Percentiles rank a stretch among this genome's conserved stretches.
Conservation (phyloP, 2,113 vertebrate genomes). For the Acanthisitta chloris region DNA sequence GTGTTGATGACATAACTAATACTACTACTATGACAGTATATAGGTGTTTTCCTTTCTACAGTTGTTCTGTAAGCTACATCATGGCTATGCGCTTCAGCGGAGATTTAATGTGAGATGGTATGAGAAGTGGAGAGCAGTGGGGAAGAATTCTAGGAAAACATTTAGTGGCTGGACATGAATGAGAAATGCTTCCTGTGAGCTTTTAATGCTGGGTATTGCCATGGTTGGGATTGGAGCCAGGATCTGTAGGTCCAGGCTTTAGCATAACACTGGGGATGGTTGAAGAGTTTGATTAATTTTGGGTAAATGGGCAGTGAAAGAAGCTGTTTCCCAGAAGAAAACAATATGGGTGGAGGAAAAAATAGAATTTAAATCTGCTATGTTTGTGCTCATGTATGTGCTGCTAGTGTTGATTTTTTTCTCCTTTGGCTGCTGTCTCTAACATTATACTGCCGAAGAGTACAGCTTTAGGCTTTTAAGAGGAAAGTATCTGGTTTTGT, state of each 20-base stretch:
- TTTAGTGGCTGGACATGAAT: neutral
- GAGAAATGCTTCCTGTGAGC: neutral
- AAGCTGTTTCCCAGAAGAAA: neutral
- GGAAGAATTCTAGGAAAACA: neutral
- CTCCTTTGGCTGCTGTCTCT: neutral
- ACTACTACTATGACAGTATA: neutral
- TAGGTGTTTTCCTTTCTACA: neutral
- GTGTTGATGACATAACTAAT: neutral
- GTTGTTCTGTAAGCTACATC: neutral
- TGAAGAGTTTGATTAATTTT: neutral
- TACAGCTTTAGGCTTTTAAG: neutral
- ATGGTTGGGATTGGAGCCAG: neutral
- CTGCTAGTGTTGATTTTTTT: neutral
- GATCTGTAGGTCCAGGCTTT: neutral
- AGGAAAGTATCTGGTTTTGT: neutral
- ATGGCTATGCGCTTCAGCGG: neutral
- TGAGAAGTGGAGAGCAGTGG: neutral
- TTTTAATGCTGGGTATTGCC: neutral
- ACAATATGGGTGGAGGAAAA: neutral
- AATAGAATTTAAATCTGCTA: neutral
- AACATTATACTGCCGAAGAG: neutral
- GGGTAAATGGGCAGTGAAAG: neutral
- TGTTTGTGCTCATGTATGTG: accelerated
- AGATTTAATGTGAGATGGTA: neutral
- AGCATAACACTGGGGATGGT: neutral